Conservation (phyloP, 2,797 vertebrate species). For the Enteromius anoplus region DNA sequence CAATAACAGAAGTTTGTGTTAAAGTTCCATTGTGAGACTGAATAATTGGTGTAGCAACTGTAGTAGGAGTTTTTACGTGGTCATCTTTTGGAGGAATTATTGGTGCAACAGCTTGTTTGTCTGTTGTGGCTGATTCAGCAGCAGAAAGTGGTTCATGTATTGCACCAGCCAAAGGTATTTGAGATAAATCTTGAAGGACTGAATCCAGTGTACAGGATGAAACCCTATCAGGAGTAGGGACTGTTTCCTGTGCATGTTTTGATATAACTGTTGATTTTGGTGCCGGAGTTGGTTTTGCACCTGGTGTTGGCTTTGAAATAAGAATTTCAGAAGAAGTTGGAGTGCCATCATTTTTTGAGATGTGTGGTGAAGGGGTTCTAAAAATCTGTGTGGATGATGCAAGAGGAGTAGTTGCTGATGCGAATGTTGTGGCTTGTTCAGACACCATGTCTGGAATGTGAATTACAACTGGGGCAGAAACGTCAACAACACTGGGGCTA, state of each 20-base stretch:
- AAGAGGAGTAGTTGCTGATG: conserved; percentile 57
- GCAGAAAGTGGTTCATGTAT: conserved; percentile 48
- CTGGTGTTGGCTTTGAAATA: conserved; percentile 31
- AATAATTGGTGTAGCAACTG: conserved; percentile 48
- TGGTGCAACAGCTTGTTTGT: conserved; percentile 52
- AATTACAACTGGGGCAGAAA: conserved; percentile 46
- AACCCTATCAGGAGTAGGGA: conserved; percentile 71
- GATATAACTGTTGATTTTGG: conserved; percentile 26
- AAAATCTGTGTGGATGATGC: conserved; percentile 57
- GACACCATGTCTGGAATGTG: conserved; percentile 40
- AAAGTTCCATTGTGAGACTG: conserved; percentile 34
- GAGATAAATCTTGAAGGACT: conserved; percentile 59
- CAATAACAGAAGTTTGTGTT: conserved; percentile 63
- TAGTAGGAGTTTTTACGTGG: conserved; percentile 47
- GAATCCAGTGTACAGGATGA: conserved; percentile 63
- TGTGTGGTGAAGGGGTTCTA: conserved; percentile 73
- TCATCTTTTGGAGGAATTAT: conserved; percentile 31
- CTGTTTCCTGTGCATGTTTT: conserved; percentile 39
- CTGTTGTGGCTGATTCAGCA: conserved; percentile 53
- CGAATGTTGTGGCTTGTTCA: conserved; percentile 58
- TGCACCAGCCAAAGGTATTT: conserved; percentile 31
- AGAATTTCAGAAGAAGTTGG: conserved; percentile 17
- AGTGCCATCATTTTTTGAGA: conserved; percentile 61
- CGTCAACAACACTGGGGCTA: conserved; percentile 20
- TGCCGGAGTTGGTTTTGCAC: conserved; percentile 28